These are phyloP conservation scores for Myotis myotis DNA, from an alignment of 2,797 vertebrate genomes.

Conservation along the genomic window DNA sequence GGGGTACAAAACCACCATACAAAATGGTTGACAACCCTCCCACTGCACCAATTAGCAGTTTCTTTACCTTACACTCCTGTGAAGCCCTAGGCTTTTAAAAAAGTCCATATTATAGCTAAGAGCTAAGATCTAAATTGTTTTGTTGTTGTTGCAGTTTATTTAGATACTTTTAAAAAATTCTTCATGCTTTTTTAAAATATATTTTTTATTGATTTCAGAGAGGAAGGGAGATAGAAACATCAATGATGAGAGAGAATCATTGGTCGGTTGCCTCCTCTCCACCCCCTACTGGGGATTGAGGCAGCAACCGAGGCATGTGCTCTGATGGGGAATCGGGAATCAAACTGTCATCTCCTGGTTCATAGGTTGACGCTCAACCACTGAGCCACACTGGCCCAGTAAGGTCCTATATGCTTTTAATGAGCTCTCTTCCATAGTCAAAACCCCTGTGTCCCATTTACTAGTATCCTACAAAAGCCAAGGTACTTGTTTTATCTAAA, in stretches of 20 bases:
- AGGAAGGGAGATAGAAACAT: too few species aligned
- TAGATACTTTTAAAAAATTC: not conserved
- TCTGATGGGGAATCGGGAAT: too few species aligned
- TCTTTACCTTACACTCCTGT: not conserved
- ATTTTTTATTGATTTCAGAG: too few species aligned
- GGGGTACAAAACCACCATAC: not conserved
- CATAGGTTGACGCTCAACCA: too few species aligned
- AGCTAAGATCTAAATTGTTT: not conserved
- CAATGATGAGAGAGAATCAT: too few species aligned
- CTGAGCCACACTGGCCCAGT: not conserved
- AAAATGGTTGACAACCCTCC: not conserved
- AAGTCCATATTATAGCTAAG: not conserved
- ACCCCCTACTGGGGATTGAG: too few species aligned
- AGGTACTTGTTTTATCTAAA: slow-evolving; percentile 34
- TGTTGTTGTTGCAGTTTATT: not conserved
- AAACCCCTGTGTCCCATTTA: not conserved
- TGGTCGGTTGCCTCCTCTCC: too few species aligned
- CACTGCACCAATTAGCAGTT: not conserved
- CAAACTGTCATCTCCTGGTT: too few species aligned
- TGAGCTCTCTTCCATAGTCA: not conserved
- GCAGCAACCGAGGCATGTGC: too few species aligned
- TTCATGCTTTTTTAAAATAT: not conserved
- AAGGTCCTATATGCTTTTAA: not conserved
- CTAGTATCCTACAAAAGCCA: slow-evolving; percentile 25
- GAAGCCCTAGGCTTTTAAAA: not conserved